Conservation (phyloP, 2,113 vertebrate genomes). For the Coreoperca whiteheadi region DNA sequence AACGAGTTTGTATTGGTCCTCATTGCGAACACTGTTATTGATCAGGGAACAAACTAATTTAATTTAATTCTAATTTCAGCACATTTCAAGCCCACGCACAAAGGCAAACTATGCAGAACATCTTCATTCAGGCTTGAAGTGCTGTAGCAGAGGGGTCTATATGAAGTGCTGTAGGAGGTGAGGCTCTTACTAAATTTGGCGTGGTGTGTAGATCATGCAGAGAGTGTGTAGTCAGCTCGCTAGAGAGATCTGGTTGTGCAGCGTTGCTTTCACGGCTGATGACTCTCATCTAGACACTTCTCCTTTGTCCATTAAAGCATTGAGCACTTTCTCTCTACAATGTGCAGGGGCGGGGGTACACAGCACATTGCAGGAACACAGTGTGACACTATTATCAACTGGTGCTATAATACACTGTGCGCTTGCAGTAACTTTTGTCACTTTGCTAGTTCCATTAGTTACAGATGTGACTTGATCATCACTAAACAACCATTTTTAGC, state of each 20-base stretch:
- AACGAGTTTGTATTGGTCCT: not conserved
- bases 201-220: conserved; percentile 20
- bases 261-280: conserved; percentile 12
- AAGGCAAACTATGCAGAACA: not conserved
- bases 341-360: not conserved
- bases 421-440: not conserved
- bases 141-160: no score
- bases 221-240: conserved; percentile 27
- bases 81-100: not conserved
- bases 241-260: conserved; percentile 23
- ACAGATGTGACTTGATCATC: not conserved
- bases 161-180: conserved; percentile 4
- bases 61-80: not conserved
- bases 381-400: not conserved
- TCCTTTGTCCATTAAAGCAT: conserved; percentile 57
- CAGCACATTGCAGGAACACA: not conserved
- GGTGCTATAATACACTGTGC: not conserved
- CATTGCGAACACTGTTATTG: not conserved
- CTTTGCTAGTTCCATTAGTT: not conserved
- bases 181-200: conserved; percentile 33
- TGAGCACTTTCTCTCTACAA: conserved; percentile 22
- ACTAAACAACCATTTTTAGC: not conserved
- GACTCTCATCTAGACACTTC: conserved; percentile 57
- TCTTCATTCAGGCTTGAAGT: not conserved
- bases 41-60: not conserved